Evolutionary conservation across 1,140 invertebrate genomes (phyloP).

Genomic region (Caenorhabditis remanei): DNA sequence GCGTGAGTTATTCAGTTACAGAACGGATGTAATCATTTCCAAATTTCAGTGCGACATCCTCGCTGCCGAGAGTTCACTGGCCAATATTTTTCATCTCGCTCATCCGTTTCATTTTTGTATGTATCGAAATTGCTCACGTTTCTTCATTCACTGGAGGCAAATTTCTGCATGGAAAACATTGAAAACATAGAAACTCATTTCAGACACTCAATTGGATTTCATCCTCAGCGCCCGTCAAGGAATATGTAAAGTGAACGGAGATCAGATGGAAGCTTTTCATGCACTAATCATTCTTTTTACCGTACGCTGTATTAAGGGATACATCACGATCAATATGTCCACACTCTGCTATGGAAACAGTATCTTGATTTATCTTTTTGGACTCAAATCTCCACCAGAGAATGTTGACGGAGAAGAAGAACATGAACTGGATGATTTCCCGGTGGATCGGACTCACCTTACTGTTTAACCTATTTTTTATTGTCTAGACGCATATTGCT

Average conservation of each 20-base stretch:
- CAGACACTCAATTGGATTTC: conserved; percentile 21
- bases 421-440: neutral
- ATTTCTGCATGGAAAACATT: too few species aligned
- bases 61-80: neutral
- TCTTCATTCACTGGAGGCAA: conserved; percentile 17
- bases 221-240: neutral
- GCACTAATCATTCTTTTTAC: neutral
- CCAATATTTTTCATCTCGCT: neutral
- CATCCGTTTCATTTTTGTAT: neutral
- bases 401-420: neutral
- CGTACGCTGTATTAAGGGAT: neutral
- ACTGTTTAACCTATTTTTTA: neutral
- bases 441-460: neutral
- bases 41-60: neutral
- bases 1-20: too few species aligned
- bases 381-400: neutral
- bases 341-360: neutral
- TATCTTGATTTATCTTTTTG: neutral
- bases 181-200: neutral
- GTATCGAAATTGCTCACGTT: neutral
- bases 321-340: neutral
- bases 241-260: neutral
- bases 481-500: too few species aligned
- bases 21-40: too few species aligned
- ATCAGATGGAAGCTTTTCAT: neutral